Evolutionary conservation across 2,797 vertebrate species (phyloP).

Genomic region (Danio kyathit): DNA sequence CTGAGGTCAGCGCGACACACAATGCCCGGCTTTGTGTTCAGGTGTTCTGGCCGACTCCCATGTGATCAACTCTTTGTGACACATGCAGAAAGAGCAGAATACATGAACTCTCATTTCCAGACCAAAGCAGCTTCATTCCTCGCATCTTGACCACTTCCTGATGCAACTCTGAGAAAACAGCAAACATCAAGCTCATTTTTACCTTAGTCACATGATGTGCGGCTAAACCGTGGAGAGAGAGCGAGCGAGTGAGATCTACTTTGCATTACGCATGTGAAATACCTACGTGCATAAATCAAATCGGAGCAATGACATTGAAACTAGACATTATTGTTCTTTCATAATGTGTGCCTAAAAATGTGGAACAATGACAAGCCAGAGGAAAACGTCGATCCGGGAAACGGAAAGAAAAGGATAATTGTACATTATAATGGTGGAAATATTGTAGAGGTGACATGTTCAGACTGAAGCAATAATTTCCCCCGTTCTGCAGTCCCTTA

Average conservation of each 20-base stretch:
- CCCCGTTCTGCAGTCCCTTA: slow-evolving; percentile 29
- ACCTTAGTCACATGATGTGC: slow-evolving; percentile 43
- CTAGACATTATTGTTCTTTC: slow-evolving; percentile 27
- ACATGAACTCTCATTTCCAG: slow-evolving; percentile 51
- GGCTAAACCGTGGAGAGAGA: slow-evolving; percentile 6
- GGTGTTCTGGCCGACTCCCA: slow-evolving; percentile 54
- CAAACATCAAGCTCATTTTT: slow-evolving; percentile 13
- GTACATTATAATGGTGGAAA: slow-evolving; percentile 31
- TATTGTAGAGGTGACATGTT: slow-evolving; percentile 27
- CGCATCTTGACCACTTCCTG: slow-evolving; percentile 50
- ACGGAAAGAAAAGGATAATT: slow-evolving; percentile 26
- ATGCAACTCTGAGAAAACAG: slow-evolving; percentile 58
- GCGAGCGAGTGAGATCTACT: slow-evolving; percentile 23
- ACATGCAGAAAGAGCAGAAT: slow-evolving; percentile 51
- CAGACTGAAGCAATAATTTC: slow-evolving; percentile 47
- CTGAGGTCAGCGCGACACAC: slow-evolving; percentile 55
- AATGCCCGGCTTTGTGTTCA: slow-evolving; percentile 60
- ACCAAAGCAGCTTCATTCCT: slow-evolving; percentile 40
- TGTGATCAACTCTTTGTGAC: slow-evolving; percentile 56
- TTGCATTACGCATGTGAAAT: slow-evolving; percentile 54
- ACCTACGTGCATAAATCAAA: slow-evolving; percentile 45
- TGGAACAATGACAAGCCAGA: slow-evolving; percentile 30
- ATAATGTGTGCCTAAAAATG: neutral
- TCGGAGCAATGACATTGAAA: slow-evolving; percentile 40
- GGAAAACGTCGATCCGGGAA: slow-evolving; percentile 4